Conservation (phyloP, 1,140 invertebrate species). For the Tribolium castaneum region DNA sequence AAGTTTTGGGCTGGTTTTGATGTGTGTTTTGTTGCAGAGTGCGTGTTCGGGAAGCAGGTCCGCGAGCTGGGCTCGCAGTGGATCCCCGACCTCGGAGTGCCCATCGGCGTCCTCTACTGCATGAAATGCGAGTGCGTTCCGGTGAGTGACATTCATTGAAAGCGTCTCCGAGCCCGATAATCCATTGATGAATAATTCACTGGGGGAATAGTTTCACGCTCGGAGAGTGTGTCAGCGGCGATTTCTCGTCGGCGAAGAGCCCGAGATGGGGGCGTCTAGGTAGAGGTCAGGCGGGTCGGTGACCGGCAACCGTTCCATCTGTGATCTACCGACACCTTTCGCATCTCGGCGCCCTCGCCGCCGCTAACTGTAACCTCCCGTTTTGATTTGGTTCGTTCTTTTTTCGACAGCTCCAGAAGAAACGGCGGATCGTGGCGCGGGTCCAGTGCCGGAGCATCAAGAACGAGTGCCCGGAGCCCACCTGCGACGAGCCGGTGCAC, state of each 20-base stretch:
- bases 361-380: slow-evolving; percentile 6
- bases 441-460: slow-evolving; percentile 91
- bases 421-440: slow-evolving; percentile 84
- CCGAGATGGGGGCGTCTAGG: slow-evolving; percentile 51
- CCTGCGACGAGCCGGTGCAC: slow-evolving; percentile 86
- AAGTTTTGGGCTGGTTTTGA: no score
- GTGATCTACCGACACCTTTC: slow-evolving; percentile 53
- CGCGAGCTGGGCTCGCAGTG: slow-evolving; percentile 88
- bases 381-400: slow-evolving; percentile 55
- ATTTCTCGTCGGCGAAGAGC: slow-evolving; percentile 39
- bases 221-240: slow-evolving; percentile 23
- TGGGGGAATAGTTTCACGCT: not conserved
- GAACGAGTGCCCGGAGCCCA: slow-evolving; percentile 87
- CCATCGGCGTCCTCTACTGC: slow-evolving; percentile 93
- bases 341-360: slow-evolving; percentile 39
- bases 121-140: slow-evolving; percentile 91
- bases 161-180: not conserved
- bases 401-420: slow-evolving; percentile 81
- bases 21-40: slow-evolving; percentile 73
- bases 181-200: slow-evolving; percentile 31
- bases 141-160: slow-evolving; percentile 73
- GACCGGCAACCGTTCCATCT: slow-evolving; percentile 52
- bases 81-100: slow-evolving; percentile 90
- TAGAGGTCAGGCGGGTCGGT: slow-evolving; percentile 54
- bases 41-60: slow-evolving; percentile 86